Evolutionary conservation across 1,140 invertebrate genomes (phyloP).

Genomic region (Ladona fulva): DNA sequence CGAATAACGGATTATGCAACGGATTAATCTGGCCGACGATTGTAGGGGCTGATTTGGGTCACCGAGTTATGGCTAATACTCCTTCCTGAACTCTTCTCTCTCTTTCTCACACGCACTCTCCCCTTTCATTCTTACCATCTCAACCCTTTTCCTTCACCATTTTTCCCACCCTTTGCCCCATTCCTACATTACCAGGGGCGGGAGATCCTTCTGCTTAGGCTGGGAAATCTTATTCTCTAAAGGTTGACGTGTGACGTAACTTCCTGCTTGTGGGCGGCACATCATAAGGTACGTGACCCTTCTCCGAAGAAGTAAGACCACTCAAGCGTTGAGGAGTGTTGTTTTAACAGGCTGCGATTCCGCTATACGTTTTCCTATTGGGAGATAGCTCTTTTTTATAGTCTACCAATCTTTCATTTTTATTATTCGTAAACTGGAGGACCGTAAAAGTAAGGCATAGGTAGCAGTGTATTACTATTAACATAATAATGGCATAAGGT

Average conservation of each 20-base stretch:
- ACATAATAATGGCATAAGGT: too few relatives aligned
- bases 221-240: background rate
- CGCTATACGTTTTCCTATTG: too few relatives aligned
- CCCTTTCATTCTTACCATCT: background rate
- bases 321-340: too few relatives aligned
- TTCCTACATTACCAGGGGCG: background rate
- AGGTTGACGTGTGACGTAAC: background rate
- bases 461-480: too few relatives aligned
- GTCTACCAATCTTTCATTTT: too few relatives aligned
- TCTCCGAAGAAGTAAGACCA: too few relatives aligned
- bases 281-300: background rate
- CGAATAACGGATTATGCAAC: background rate
- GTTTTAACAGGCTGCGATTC: too few relatives aligned
- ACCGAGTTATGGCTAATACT: background rate
- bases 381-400: too few relatives aligned
- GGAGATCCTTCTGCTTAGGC: background rate
- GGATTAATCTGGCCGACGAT: background rate
- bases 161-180: too few relatives aligned
- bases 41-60: background rate
- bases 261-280: background rate
- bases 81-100: background rate
- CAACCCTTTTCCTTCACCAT: too few relatives aligned
- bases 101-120: background rate
- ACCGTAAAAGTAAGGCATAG: too few relatives aligned
- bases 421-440: too few relatives aligned